Evolutionary conservation across 2,888 invertebrate species (phyloP).

Genomic region (Panzeria rudis): DNA sequence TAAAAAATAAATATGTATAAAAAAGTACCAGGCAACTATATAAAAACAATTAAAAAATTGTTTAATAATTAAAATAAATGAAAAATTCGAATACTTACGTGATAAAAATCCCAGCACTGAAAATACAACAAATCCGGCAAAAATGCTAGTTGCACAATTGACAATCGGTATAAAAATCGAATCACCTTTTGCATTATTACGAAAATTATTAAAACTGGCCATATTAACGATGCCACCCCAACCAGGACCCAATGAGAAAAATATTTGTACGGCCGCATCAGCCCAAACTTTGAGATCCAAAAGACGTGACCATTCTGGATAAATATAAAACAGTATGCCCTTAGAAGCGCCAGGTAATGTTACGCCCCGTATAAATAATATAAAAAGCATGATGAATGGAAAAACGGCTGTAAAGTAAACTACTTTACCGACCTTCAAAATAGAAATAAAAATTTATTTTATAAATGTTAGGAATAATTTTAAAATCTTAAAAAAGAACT

Average conservation of each 20-base stretch:
- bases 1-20: no score
- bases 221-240: slow-evolving; percentile 94
- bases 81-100: slow-evolving; percentile 76
- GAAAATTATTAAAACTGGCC: slow-evolving; percentile 92
- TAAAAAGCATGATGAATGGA: slow-evolving; percentile 90
- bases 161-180: slow-evolving; percentile 89
- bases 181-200: slow-evolving; percentile 88
- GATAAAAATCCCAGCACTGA: slow-evolving; percentile 91
- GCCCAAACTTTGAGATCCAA: slow-evolving; percentile 93
- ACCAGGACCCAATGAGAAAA: slow-evolving; percentile 94
- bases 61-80: no score
- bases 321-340: slow-evolving; percentile 90
- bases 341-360: slow-evolving; percentile 91
- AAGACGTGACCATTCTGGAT: slow-evolving; percentile 91
- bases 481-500: slow-evolving; percentile 34
- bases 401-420: slow-evolving; percentile 95
- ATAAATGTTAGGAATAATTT: neutral
- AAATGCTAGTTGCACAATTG: slow-evolving; percentile 90
- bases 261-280: slow-evolving; percentile 96
- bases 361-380: slow-evolving; percentile 90
- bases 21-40: no score
- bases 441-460: neutral
- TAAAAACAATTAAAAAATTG: no score
- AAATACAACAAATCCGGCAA: slow-evolving; percentile 92
- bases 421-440: slow-evolving; percentile 82